These are phyloP conservation scores for Leuciscus idus DNA, from an alignment of 2,113 vertebrate species.

Conservation along the genomic window DNA sequence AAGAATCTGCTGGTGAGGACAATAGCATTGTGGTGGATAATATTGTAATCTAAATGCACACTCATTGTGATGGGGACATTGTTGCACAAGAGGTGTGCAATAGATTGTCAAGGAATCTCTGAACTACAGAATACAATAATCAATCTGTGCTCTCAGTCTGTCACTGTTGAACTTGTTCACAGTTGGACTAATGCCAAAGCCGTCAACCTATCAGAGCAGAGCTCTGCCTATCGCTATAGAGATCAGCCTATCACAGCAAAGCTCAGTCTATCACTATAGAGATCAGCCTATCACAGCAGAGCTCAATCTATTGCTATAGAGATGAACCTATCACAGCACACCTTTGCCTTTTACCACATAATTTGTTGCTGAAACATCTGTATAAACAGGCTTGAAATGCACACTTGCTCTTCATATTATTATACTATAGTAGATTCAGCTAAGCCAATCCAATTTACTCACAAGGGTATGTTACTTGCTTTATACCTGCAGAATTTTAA, in stretches of 20 bases:
- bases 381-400: not conserved
- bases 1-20: not conserved
- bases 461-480: not conserved
- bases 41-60: not conserved
- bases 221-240: not conserved
- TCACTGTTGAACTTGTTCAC: not conserved
- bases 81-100: conserved; percentile 45
- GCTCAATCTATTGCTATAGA: not conserved
- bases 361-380: not conserved
- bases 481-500: not conserved
- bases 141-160: not conserved
- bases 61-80: not conserved
- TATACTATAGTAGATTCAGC: not conserved
- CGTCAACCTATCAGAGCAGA: not conserved
- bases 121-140: not conserved
- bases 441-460: not conserved
- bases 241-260: not conserved
- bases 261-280: not conserved
- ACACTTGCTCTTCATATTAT: not conserved
- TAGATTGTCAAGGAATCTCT: conserved; percentile 33
- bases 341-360: not conserved
- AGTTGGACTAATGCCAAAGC: not conserved
- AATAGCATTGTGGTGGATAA: not conserved
- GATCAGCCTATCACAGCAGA: not conserved
- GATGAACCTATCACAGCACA: not conserved